These are phyloP conservation scores for Cephus spinipes DNA, from an alignment of 2,888 invertebrate genomes.

Conservation along the genomic window DNA sequence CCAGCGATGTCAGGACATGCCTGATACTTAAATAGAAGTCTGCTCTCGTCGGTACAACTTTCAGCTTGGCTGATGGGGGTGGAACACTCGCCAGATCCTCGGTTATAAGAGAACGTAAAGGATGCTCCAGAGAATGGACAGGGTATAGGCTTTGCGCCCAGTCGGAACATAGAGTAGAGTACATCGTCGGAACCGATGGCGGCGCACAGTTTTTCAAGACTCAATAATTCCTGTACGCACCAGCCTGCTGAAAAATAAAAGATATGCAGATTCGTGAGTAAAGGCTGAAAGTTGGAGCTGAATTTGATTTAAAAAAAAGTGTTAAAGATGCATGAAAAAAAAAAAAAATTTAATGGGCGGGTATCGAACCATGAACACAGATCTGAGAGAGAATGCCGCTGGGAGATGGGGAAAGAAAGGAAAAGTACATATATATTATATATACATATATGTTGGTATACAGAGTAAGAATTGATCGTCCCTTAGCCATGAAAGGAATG, in stretches of 20 bases:
- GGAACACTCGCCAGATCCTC: slow-evolving; percentile 78
- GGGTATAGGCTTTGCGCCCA: slow-evolving; percentile 75
- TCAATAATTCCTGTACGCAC: slow-evolving; percentile 70
- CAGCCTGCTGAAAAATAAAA: slow-evolving; percentile 68
- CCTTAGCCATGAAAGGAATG: background rate
- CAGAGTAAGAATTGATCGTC: background rate
- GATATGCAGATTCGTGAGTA: background rate
- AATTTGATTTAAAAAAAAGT: background rate
- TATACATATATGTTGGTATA: background rate
- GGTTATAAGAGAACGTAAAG: slow-evolving; percentile 84
- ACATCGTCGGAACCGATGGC: slow-evolving; percentile 80
- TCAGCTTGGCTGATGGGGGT: slow-evolving; percentile 84
- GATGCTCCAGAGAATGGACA: slow-evolving; percentile 87
- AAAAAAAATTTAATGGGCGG: background rate
- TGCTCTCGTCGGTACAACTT: slow-evolving; percentile 86
- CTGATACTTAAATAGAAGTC: slow-evolving; percentile 84
- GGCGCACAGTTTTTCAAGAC: slow-evolving; percentile 74
- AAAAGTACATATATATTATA: background rate
- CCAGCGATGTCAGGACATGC: slow-evolving; percentile 84
- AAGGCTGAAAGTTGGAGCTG: background rate
- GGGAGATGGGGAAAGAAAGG: background rate
- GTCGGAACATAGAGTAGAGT: slow-evolving; percentile 80
- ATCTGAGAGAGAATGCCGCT: background rate
- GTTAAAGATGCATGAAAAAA: background rate
- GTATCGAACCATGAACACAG: background rate